These are phyloP conservation scores for Lates japonicus DNA, from an alignment of 2,797 vertebrate species.

Conservation along the genomic window DNA sequence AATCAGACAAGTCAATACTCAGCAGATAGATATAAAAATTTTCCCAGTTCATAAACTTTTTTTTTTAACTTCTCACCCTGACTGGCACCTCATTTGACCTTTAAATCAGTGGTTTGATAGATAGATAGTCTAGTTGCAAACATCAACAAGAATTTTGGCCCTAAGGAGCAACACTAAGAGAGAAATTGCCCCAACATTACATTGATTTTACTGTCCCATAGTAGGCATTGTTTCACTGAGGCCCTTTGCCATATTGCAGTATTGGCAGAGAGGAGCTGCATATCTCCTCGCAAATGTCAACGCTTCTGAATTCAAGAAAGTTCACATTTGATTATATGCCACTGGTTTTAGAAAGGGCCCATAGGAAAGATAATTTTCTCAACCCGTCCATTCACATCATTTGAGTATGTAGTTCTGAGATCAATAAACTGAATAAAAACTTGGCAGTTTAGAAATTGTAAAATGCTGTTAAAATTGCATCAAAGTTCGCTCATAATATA, in stretches of 20 bases:
- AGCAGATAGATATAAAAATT: conserved; percentile 1
- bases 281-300: conserved; percentile 10
- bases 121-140: conserved; percentile 13
- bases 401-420: background rate
- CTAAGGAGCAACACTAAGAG: conserved; percentile 1
- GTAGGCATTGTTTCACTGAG: background rate
- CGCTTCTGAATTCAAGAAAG: background rate
- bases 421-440: background rate
- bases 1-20: conserved; percentile 5
- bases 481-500: conserved; percentile 8
- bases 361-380: background rate
- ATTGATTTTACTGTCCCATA: conserved; percentile 13
- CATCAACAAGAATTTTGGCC: too few relatives aligned
- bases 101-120: conserved; percentile 5
- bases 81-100: conserved; percentile 4
- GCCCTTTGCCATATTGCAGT: background rate
- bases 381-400: background rate
- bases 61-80: background rate
- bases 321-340: background rate
- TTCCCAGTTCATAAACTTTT: conserved; percentile 1
- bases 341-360: background rate
- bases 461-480: background rate
- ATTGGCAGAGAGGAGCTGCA: background rate
- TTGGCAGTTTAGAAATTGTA: conserved; percentile 1
- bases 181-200: conserved; percentile 4